Percentiles rank a stretch among this genome's conserved stretches.
phyloP scores from a whole-genome alignment of 2,797 vertebrate species.

The Heliangelus exortis region DNA sequence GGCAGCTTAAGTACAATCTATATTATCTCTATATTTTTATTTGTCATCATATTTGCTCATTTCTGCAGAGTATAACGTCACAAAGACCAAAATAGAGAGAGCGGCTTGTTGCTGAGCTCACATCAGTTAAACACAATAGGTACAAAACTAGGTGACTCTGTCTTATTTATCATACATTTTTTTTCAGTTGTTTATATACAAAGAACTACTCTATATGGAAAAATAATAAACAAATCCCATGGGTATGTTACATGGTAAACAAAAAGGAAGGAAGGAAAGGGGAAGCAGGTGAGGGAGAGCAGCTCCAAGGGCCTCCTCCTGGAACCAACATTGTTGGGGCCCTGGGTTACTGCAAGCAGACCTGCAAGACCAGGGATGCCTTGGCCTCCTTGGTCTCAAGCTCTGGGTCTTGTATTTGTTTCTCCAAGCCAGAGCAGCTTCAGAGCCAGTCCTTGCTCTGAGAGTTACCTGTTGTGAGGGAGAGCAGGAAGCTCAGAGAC shows the following conservation, averaged over 20 bases:
- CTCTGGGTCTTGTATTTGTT: not conserved
- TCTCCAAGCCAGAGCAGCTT: not conserved
- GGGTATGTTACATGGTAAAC: slow-evolving; percentile 62
- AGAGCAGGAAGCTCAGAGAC: slow-evolving; percentile 21
- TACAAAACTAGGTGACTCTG: slow-evolving; percentile 88
- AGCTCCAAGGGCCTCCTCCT: slow-evolving; percentile 12
- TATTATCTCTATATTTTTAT: slow-evolving; percentile 80
- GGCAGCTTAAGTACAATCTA: slow-evolving; percentile 77
- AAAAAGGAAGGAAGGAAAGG: not conserved
- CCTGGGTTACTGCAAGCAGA: not conserved
- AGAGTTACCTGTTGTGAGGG: not conserved
- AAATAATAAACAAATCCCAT: slow-evolving; percentile 67
- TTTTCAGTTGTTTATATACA: slow-evolving; percentile 82
- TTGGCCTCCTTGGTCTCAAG: not conserved
- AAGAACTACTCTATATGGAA: slow-evolving; percentile 80
- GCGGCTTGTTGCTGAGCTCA: slow-evolving; percentile 79
- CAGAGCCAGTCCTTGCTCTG: not conserved
- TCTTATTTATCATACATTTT: slow-evolving; percentile 78
- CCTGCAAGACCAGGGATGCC: not conserved
- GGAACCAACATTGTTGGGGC: not conserved
- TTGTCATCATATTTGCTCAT: slow-evolving; percentile 77
- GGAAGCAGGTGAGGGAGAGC: not conserved
- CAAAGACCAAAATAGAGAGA: slow-evolving; percentile 85
- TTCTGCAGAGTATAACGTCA: slow-evolving; percentile 78
- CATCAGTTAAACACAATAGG: slow-evolving; percentile 79